Evolutionary conservation across 2,888 invertebrate species (phyloP).

Genomic region (Cryptocephalus moraei): DNA sequence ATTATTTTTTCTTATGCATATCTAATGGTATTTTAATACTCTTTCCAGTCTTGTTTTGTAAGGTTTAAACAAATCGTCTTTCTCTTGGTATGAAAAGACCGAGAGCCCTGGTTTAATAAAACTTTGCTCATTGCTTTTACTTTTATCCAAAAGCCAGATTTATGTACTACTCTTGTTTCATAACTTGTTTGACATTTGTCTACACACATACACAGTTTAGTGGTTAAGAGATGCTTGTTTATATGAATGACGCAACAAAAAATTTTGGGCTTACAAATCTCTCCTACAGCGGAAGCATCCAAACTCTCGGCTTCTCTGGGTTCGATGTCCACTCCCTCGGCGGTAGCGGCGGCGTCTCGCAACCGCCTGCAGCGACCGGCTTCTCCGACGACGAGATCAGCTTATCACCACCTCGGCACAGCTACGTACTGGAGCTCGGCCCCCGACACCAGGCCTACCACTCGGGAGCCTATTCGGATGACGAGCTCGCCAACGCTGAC

Average conservation of each 20-base stretch:
- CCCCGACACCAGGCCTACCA: conserved; percentile 41
- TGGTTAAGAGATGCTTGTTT: conserved; percentile 5
- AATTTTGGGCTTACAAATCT: too few species aligned
- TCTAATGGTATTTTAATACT: too few species aligned
- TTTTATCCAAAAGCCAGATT: too few species aligned
- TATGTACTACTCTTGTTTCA: too few species aligned
- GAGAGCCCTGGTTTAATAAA: too few species aligned
- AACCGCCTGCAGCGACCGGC: conserved; percentile 35
- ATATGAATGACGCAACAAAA: too few species aligned
- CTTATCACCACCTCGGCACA: conserved; percentile 50
- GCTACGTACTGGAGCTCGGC: conserved; percentile 51
- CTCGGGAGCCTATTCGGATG: conserved; percentile 39
- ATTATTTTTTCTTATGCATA: too few species aligned
- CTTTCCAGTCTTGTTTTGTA: too few species aligned
- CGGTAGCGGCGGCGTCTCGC: conserved; percentile 27
- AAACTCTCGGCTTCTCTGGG: conserved; percentile 49
- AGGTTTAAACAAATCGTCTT: too few species aligned
- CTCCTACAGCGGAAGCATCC: conserved; percentile 35
- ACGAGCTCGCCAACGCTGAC: conserved; percentile 35
- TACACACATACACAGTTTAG: conserved; percentile 1
- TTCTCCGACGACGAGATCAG: conserved; percentile 84
- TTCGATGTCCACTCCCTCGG: conserved; percentile 41
- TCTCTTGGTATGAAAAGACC: too few species aligned
- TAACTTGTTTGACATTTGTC: too few species aligned
- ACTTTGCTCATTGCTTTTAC: too few species aligned